Evolutionary conservation across 2,888 invertebrate genomes (phyloP), one percentile per base, ranked within the genome.

Genomic region (Alloplasta piceator): DNA sequence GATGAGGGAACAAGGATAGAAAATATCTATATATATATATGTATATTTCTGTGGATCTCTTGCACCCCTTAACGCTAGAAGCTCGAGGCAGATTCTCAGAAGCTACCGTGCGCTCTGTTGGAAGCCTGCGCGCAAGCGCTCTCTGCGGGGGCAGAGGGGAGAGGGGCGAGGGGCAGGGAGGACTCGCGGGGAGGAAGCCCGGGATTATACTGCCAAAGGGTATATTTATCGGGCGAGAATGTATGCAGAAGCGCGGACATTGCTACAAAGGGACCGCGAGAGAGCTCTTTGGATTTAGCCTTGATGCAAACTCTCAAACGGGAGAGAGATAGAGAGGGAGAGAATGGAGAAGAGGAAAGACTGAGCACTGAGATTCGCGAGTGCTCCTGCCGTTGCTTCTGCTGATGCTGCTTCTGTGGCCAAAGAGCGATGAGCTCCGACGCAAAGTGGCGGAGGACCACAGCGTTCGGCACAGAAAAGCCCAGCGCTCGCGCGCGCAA

Each of bases 141-240:
- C 56, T 1, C 39, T 48, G 64, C 56, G 55, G 16, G n/a, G 16
- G 39, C 56, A 48, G 6, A 12, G 50, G 14, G 66, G 26, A 26
- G 26, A 26, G 26, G 3, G 26, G 26, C 1, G 26, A 3, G 3
- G 26, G 26, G 26, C 1, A 1, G 26, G 26, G 16, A 6, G 36
- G 10, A 9, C 80, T 80, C 82, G 77, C 82, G 89, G 86, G 86
- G 80, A 88, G 88, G 26, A 26, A 90, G 89, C 87, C 74, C 73
- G 64, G 91, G 91, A 92, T 92, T 92, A 92, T 91, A 90, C 91
- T 91, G 91, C 91, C 91, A 91, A 91, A 91, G 91, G 91, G 91
- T 91, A 91, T 91, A 91, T 91, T 92, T 91, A 92, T 92, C 91
- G 92, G 91, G 91, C 91, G 91, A 91, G 91, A 91, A 91, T 91